Evolutionary conservation across 2,888 invertebrate species (phyloP).

Genomic region (Epinotia brunnichana): DNA sequence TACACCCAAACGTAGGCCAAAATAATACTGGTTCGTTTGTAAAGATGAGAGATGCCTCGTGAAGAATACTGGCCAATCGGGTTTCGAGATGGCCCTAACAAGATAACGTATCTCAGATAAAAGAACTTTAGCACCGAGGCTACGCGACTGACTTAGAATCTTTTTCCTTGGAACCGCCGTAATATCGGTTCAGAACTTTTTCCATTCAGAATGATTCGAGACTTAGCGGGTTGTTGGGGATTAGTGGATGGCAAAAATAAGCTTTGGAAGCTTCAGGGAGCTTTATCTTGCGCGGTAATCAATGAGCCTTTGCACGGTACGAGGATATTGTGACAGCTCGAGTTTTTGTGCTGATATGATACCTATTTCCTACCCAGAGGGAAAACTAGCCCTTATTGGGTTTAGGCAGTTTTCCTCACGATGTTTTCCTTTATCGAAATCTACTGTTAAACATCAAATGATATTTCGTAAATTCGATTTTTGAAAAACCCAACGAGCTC

Average conservation of each 20-base stretch:
- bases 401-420: too few species aligned
- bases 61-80: neutral
- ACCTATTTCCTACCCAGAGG: neutral
- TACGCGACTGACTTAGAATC: neutral
- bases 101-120: neutral
- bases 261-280: neutral
- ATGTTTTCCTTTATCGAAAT: too few species aligned
- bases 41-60: neutral
- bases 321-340: neutral
- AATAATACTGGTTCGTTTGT: neutral
- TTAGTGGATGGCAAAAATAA: slow-evolving; percentile 17
- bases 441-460: too few species aligned
- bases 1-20: neutral
- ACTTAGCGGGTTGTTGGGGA: slow-evolving; percentile 1
- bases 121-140: neutral
- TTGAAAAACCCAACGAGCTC: too few species aligned
- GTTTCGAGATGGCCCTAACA: neutral
- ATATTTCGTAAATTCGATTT: too few species aligned
- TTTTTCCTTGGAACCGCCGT: neutral
- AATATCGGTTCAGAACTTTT: slow-evolving; percentile 7
- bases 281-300: slow-evolving; percentile 1
- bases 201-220: slow-evolving; percentile 9
- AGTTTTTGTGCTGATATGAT: neutral
- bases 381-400: too few species aligned
- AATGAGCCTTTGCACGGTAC: slow-evolving; percentile 1